Evolutionary conservation across 2,797 vertebrate species (phyloP).

Genomic region (Trichosurus vulpecula): DNA sequence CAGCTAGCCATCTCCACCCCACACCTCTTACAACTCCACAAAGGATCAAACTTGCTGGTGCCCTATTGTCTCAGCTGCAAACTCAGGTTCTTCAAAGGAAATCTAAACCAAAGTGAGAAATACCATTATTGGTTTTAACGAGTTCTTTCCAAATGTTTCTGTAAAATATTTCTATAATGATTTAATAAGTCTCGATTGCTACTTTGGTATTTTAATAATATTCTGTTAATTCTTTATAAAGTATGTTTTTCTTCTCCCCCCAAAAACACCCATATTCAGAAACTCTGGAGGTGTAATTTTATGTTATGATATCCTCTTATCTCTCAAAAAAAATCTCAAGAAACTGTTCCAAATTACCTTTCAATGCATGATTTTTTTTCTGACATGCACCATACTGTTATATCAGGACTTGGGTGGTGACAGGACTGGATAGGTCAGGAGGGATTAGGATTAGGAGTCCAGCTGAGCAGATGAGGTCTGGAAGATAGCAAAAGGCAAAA

Average conservation of each 20-base stretch:
- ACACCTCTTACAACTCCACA: background rate
- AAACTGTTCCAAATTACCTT: background rate
- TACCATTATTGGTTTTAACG: background rate
- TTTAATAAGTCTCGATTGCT: background rate
- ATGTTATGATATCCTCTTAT: slow-evolving; percentile 24
- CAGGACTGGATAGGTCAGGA: background rate
- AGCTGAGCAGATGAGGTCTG: background rate
- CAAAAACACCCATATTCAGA: slow-evolving; percentile 49
- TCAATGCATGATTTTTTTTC: background rate
- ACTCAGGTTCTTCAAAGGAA: background rate
- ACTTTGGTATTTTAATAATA: slow-evolving; percentile 45
- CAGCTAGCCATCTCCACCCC: background rate
- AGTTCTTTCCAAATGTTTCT: slow-evolving; percentile 3
- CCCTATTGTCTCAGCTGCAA: background rate
- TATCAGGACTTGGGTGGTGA: slow-evolving; percentile 10
- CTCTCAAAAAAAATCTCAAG: background rate
- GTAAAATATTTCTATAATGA: slow-evolving; percentile 10
- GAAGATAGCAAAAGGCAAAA: background rate
- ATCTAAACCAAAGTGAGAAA: background rate
- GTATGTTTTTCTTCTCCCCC: slow-evolving; percentile 9
- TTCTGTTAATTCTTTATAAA: background rate
- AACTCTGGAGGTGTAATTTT: slow-evolving; percentile 47
- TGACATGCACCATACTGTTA: slow-evolving; percentile 7
- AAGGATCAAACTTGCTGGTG: background rate
- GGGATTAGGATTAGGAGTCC: background rate